phyloP scores from a whole-genome alignment of 2,888 invertebrate species.

The Dasypolia templi region DNA sequence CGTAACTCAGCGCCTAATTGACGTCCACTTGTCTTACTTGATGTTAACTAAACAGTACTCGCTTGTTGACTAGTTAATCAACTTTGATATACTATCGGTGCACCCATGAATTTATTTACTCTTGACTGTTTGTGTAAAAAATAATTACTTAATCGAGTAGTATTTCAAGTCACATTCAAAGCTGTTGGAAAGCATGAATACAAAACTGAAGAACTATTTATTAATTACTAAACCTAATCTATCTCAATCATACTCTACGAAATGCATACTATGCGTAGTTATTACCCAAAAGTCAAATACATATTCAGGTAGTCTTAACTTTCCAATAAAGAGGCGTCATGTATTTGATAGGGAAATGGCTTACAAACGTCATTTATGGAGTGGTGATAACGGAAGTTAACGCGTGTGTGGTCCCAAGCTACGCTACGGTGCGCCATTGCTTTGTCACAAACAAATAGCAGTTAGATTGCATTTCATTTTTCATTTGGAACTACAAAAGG shows the following conservation, averaged over 20 bases:
- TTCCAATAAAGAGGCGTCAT: neutral
- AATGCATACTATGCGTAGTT: too few species aligned
- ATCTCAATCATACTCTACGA: too few species aligned
- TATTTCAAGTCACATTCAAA: neutral
- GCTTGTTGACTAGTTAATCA: constrained; percentile 45
- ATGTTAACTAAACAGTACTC: constrained; percentile 53
- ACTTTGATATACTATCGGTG: constrained; percentile 25
- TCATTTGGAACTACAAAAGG: neutral
- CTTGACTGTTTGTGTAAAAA: constrained; percentile 1
- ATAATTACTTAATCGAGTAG: neutral
- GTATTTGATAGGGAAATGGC: constrained; percentile 11
- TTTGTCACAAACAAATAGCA: constrained; percentile 11
- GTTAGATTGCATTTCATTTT: constrained; percentile 26
- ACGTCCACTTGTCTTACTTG: constrained; percentile 38
- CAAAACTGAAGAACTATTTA: neutral
- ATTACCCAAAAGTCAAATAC: neutral
- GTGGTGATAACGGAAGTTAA: constrained; percentile 23
- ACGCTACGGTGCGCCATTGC: constrained; percentile 26
- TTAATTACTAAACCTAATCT: too few species aligned
- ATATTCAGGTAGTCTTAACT: neutral
- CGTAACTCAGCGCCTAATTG: constrained; percentile 41
- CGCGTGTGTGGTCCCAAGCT: constrained; percentile 25
- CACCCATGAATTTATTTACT: constrained; percentile 22
- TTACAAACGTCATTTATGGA: constrained; percentile 6
- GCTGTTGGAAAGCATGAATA: neutral